phyloP scores from a whole-genome alignment of 2,888 invertebrate species.

The Synanthedon myopaeformis region DNA sequence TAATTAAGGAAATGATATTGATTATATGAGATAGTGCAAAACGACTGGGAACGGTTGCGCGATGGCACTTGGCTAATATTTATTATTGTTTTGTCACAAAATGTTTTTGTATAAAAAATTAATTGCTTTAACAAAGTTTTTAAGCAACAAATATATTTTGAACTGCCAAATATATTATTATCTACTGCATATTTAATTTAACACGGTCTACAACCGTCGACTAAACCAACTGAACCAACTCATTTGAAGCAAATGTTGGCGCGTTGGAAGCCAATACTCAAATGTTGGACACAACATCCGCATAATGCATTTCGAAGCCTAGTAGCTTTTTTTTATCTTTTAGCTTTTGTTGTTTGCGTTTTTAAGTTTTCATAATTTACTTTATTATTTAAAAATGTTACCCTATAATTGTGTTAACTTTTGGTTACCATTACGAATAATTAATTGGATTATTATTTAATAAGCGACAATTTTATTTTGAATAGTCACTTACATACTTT shows the following conservation, averaged over 20 bases:
- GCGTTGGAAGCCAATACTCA: constrained; percentile 28
- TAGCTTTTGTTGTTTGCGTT: constrained; percentile 16
- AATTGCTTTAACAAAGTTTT: too few species aligned
- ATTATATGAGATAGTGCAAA: constrained; percentile 64
- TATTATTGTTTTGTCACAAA: too few species aligned
- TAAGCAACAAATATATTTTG: too few species aligned
- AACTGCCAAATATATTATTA: too few species aligned
- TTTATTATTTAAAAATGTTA: constrained; percentile 40
- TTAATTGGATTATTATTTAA: not conserved
- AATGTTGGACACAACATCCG: constrained; percentile 35
- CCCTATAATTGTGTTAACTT: constrained; percentile 39
- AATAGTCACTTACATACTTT: not conserved
- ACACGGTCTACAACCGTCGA: constrained; percentile 4
- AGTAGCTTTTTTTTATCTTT: not conserved
- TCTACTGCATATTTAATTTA: too few species aligned
- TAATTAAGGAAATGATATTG: constrained; percentile 30
- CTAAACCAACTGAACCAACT: constrained; percentile 11
- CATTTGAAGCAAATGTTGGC: constrained; percentile 25
- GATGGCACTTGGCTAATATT: too few species aligned
- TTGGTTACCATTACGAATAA: constrained; percentile 48
- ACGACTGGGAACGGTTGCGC: constrained; percentile 64
- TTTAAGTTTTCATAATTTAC: constrained; percentile 24
- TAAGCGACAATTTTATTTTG: not conserved
- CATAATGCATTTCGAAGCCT: not conserved
- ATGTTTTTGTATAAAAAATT: too few species aligned